A percentile compares a stretch with the other conserved stretches of the same genome.
phyloP scores from a whole-genome alignment of 2,113 vertebrate genomes.

The Brachypodius melanocephalos region DNA sequence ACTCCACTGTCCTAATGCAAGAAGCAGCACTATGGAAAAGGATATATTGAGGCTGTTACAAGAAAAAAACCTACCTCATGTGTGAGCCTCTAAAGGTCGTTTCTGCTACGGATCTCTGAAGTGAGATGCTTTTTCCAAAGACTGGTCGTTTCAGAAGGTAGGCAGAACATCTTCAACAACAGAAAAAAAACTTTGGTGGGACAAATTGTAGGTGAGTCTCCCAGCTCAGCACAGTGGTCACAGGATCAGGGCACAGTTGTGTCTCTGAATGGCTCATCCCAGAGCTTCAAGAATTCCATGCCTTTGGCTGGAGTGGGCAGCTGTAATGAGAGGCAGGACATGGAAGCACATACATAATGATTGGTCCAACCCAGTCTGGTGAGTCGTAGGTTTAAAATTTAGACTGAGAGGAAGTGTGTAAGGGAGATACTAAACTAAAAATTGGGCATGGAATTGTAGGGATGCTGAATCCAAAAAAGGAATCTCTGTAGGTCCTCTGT shows the following conservation, averaged over 20 bases:
- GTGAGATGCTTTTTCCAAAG: not conserved
- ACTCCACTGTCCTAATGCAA: not conserved
- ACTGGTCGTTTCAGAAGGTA: not conserved
- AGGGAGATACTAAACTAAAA: not conserved
- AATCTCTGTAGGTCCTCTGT: not conserved
- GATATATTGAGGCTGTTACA: not conserved
- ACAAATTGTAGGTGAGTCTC: not conserved
- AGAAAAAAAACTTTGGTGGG: not conserved
- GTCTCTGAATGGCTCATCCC: not conserved
- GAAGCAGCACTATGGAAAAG: not conserved
- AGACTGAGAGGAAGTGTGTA: not conserved
- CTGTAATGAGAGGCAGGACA: not conserved
- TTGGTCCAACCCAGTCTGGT: not conserved
- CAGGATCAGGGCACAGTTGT: not conserved
- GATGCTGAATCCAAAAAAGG: not conserved
- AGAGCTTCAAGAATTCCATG: not conserved
- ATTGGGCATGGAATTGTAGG: not conserved
- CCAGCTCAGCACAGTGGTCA: not conserved
- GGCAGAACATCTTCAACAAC: not conserved
- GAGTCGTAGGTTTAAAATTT: not conserved
- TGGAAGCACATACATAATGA: no score
- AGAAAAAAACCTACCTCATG: not conserved
- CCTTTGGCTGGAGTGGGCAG: not conserved
- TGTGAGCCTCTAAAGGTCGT: not conserved
- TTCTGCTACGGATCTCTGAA: not conserved